Evolutionary conservation across 1,140 invertebrate genomes (phyloP), one percentile per base, ranked within the genome.

Genomic region (Hylaeus volcanicus): DNA sequence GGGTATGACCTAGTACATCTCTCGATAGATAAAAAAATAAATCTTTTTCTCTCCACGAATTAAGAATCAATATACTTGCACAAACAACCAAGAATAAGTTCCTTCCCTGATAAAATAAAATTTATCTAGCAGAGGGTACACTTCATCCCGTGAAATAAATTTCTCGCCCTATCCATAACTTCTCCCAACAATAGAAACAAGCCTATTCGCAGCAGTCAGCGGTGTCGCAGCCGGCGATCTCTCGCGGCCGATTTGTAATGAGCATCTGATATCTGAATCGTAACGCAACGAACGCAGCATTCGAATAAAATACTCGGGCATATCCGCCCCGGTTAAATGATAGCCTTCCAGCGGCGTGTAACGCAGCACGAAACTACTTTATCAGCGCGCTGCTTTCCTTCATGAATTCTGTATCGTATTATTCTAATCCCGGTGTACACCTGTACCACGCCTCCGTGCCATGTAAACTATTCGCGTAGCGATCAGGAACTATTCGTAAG

Each of bases 391-490:
- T 71, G 55, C 63, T 86, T 86, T 86, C 76, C 81, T 83, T 79
- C 84, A 66, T 86, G 77, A 86, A 82, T 82, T 86, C 80, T 75
- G 68, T 86, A 86, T 86, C 84, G 85, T 64, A 76, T 86, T 86
- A 86, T 86, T 82, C 81, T 45, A 51, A 78, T 58, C 66, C 55
- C 63, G 58, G 64, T 60, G 73, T 72, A 79, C 69, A 86, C 86
- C 72, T 82, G 76, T 72, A 83, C 77, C 85, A 86, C 81, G 85
- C 85, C 84, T 83, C 78, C 76, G 69, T 77, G 64, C 68, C 84
- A 83, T 84, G 84, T 86, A 86, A 85, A 86, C 84, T 83, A 86
- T 85, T 82, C 72, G 84, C 61, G 39, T 69, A 60, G 75, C 80
- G 84, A 86, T 83, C 80, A 75, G 74, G 71, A 82, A 86, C 75